A percentile compares a stretch with the other conserved stretches of the same genome.
Conservation (phyloP, 2,888 invertebrate species). For the Chymomyza amoena region DNA sequence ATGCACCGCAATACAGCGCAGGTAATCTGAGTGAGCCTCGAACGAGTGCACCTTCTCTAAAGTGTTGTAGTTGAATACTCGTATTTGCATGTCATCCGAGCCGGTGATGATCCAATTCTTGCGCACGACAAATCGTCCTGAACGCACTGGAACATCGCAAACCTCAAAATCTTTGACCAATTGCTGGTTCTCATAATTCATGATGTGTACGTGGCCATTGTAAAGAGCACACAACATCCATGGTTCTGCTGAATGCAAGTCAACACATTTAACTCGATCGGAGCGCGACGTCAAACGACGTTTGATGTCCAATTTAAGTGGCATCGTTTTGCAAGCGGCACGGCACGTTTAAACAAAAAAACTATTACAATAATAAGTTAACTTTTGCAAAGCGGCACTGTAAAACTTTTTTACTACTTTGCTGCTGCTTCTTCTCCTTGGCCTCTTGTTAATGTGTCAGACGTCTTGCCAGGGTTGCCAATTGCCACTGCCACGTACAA, state of each 20-base stretch:
- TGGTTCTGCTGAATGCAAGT: slow-evolving; percentile 97
- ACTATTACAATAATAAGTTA: slow-evolving; percentile 20
- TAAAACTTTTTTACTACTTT: slow-evolving; percentile 45
- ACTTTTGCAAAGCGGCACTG: slow-evolving; percentile 33
- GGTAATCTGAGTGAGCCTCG: slow-evolving; percentile 99
- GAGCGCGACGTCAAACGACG: slow-evolving; percentile 97
- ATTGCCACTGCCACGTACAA: slow-evolving; percentile 51
- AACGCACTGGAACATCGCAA: slow-evolving; percentile 97
- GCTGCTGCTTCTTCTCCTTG: slow-evolving; percentile 36
- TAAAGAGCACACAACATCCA: slow-evolving; percentile 99
- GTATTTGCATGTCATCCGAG: slow-evolving; percentile 96
- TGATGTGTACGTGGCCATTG: slow-evolving; percentile 99
- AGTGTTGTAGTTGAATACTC: slow-evolving; percentile 99
- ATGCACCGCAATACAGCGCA: slow-evolving; percentile 97
- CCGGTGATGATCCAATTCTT: slow-evolving; percentile 99
- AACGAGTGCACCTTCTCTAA: slow-evolving; percentile 96
- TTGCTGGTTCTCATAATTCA: slow-evolving; percentile 98
- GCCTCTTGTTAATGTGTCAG: slow-evolving; percentile 58
- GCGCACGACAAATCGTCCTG: slow-evolving; percentile 96
- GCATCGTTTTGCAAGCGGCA: slow-evolving; percentile 80
- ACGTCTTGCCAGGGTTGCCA: slow-evolving; percentile 47
- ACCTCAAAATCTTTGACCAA: slow-evolving; percentile 94
- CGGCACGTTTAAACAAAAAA: slow-evolving; percentile 20
- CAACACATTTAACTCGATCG: slow-evolving; percentile 98
- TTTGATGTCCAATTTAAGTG: slow-evolving; percentile 98